phyloP scores from a whole-genome alignment of 2,113 vertebrate genomes.

The Labeo rohita region DNA sequence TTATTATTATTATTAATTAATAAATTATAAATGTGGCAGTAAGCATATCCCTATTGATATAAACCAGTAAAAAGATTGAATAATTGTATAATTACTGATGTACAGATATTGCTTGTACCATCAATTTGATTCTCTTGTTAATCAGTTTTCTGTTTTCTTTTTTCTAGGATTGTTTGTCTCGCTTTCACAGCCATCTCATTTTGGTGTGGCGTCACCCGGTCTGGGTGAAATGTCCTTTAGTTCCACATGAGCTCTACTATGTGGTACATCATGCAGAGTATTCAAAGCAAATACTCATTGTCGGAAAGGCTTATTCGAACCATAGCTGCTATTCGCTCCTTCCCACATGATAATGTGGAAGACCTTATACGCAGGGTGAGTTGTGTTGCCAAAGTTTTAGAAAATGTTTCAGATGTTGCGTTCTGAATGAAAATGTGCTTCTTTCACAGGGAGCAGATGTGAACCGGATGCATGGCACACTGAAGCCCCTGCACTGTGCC shows the following conservation, averaged over 20 bases:
- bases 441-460: slow-evolving; percentile 88
- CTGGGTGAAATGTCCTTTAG: slow-evolving; percentile 79
- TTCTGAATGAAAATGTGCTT: not conserved
- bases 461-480: slow-evolving; percentile 93
- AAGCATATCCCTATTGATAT: not conserved
- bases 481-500: slow-evolving; percentile 95
- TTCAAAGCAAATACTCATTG: slow-evolving; percentile 96
- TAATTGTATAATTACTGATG: not conserved
- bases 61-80: not conserved
- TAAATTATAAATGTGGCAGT: not conserved
- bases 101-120: not conserved
- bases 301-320: slow-evolving; percentile 94
- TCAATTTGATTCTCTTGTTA: not conserved
- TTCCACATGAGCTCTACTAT: slow-evolving; percentile 83
- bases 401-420: not conserved
- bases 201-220: slow-evolving; percentile 62
- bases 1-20: not conserved
- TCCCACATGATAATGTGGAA: slow-evolving; percentile 94
- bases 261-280: slow-evolving; percentile 95
- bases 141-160: not conserved
- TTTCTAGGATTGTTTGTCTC: not conserved
- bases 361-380: slow-evolving; percentile 92
- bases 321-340: slow-evolving; percentile 94
- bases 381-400: not conserved
- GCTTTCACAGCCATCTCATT: slow-evolving; percentile 52